phyloP scores from a whole-genome alignment of 2,797 vertebrate species.

The Schizopygopsis pylzovi region DNA sequence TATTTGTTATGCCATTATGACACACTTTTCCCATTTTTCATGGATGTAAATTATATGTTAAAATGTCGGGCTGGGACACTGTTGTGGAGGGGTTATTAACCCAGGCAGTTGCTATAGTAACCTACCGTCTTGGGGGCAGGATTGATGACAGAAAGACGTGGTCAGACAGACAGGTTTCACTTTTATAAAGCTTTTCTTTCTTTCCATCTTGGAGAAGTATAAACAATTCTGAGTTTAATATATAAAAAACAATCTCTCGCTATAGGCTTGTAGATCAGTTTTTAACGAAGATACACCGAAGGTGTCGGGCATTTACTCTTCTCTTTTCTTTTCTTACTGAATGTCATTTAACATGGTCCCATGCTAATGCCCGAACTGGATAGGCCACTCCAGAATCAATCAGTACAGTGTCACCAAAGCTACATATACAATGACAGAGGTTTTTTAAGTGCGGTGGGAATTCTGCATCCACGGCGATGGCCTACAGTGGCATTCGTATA shows the following conservation, averaged over 20 bases:
- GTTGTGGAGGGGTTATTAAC: conserved; percentile 55
- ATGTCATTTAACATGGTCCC: not conserved
- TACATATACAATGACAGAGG: not conserved
- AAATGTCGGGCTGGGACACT: conserved; percentile 40
- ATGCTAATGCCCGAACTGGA: not conserved
- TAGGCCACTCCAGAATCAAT: conserved; percentile 29
- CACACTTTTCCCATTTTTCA: conserved; percentile 28
- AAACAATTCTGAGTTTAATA: not conserved
- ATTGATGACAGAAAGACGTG: conserved; percentile 34
- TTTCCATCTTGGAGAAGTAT: conserved; percentile 3
- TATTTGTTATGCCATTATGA: conserved; percentile 46
- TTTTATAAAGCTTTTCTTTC: conserved; percentile 22
- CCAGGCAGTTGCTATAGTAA: conserved; percentile 59
- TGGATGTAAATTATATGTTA: conserved; percentile 41
- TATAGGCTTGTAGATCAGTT: not conserved
- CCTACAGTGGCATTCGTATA: conserved; percentile 28
- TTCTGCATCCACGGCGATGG: not conserved
- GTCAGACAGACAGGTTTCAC: conserved; percentile 44
- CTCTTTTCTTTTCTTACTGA: not conserved
- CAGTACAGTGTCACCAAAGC: conserved; percentile 11
- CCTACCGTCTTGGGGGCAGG: conserved; percentile 38
- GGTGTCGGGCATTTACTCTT: not conserved
- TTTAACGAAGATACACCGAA: not conserved
- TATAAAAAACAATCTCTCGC: not conserved
- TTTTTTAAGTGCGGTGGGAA: conserved; percentile 5